Percentiles rank a stretch among this genome's conserved stretches.
Conservation (phyloP, 1,140 invertebrate species). For the Theocolax elegans region DNA sequence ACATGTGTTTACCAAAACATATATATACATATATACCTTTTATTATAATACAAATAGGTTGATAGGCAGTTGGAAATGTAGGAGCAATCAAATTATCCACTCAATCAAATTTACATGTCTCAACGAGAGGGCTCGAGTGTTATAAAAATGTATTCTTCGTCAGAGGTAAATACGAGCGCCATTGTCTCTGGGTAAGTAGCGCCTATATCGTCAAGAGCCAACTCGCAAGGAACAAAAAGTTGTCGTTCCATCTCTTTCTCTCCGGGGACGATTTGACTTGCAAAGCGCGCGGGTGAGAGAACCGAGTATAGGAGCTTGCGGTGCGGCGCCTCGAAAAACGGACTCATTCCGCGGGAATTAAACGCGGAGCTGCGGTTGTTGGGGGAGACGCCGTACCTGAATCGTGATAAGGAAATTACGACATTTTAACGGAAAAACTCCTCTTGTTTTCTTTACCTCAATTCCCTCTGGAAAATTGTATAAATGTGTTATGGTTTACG, state of each 20-base stretch:
- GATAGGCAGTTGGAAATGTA: too few species aligned
- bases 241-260: constrained; percentile 45
- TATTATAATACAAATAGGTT: too few species aligned
- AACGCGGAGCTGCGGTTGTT: background rate
- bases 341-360: constrained; percentile 27
- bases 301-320: background rate
- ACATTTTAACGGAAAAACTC: background rate
- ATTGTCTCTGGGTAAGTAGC: constrained; percentile 43
- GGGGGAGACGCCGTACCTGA: background rate
- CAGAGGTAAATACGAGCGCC: constrained; percentile 24
- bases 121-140: too few species aligned
- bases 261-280: constrained; percentile 59
- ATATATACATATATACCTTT: too few species aligned
- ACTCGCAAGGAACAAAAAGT: background rate
- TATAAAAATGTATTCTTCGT: too few species aligned
- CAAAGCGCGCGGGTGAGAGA: constrained; percentile 49
- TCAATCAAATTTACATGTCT: too few species aligned
- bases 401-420: constrained; percentile 29
- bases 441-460: too few species aligned
- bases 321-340: background rate
- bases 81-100: too few species aligned
- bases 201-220: constrained; percentile 40
- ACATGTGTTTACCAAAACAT: too few species aligned
- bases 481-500: too few species aligned
- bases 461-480: too few species aligned